Base-by-base conservation (phyloP, 2,888 invertebrate species). In the Neocrepidodera transversa region DNA sequence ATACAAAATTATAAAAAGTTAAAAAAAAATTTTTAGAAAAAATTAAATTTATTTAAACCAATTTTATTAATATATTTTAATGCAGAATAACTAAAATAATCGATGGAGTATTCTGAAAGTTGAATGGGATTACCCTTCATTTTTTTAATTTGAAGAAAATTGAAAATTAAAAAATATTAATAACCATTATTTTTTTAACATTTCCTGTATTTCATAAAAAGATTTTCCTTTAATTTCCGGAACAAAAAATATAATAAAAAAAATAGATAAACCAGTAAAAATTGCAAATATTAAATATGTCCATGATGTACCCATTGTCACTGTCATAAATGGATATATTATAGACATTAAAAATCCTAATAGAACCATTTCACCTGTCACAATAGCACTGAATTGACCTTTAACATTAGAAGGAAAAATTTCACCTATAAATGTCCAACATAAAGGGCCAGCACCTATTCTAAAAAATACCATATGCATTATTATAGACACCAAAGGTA, bases 351-450 rank as follows among this genome's bases (percentile, higher is more conserved):
- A 3, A 30, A 64, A 66, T 35, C 49, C 47, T 7, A 58, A 58
- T 7, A 50, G 6, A 6, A 62, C 45, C 49, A 59, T 58, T 16
- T 32, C 17, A 16, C 49, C 47, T 6, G 66, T 51, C 7, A 52
- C 59, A 18, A 65, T 38, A 6, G 62, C 47, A 43, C 48, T 57
- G 11, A 90, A 90, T 16, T 85, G 80, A 0, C 89, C 86, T 77
- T 91, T 91, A 1, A 91, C 87, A 67, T 90, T 88, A 0, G 87
- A 80, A 23, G 94, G 87, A 77, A 94, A 88, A 78, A 93, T 84
- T 78, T 93, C 93, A 0, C 90, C 88, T 82, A 91, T 85, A 32
- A 93, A 86, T 0, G 91, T 88, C 92, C 92, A 92, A 0, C 91
- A 87, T 30, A 92, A 76, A 0, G 91, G 89, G 1, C 94, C 92